phyloP scores from a whole-genome alignment of 2,113 vertebrate species.

The Ariopsis seemanni region DNA sequence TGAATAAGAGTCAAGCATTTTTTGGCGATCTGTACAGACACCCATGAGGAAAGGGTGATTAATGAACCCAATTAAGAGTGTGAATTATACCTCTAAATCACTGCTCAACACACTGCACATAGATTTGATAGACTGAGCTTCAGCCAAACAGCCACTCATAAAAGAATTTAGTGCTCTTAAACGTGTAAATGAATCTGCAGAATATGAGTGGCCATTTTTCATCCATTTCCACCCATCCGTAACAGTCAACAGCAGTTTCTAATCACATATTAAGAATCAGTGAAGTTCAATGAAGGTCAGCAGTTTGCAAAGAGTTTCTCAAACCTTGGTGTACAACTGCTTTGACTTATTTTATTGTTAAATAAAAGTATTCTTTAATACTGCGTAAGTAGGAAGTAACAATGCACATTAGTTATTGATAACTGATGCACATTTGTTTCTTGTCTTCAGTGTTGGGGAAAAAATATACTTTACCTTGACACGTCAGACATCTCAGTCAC shows the following conservation, averaged over 20 bases:
- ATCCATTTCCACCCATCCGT: neutral
- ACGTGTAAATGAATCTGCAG: slow-evolving; percentile 24
- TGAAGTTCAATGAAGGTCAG: neutral
- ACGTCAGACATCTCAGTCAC: no score
- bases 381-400: no score
- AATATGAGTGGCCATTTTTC: slow-evolving; percentile 24
- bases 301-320: neutral
- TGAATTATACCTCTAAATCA: slow-evolving; percentile 44
- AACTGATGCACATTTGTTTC: neutral
- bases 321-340: neutral
- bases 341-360: neutral
- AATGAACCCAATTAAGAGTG: slow-evolving; percentile 40
- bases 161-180: slow-evolving; percentile 37
- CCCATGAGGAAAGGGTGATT: slow-evolving; percentile 37
- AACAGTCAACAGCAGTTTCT: slow-evolving; percentile 20
- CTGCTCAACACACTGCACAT: slow-evolving; percentile 12
- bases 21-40: slow-evolving; percentile 14
- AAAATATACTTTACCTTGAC: neutral
- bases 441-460: neutral
- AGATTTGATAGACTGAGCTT: slow-evolving; percentile 39
- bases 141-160: slow-evolving; percentile 14
- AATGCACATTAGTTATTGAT: neutral
- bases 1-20: slow-evolving; percentile 5
- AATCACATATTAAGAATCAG: slow-evolving; percentile 15
- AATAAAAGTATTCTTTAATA: neutral